Evolutionary conservation across 2,797 vertebrate genomes (phyloP).

Genomic region (Vespertilio murinus): DNA sequence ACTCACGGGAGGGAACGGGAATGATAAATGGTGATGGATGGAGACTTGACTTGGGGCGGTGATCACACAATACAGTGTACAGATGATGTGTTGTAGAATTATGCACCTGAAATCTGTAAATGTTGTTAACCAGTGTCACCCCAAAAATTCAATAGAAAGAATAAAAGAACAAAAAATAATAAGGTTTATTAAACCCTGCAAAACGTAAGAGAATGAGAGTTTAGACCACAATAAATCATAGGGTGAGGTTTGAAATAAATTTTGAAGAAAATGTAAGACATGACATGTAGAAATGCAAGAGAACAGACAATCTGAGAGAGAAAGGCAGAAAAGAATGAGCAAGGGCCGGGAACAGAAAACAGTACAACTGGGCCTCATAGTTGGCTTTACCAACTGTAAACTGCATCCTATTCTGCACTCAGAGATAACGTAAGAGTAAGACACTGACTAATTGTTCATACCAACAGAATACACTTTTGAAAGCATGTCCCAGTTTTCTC

Average conservation of each 20-base stretch:
- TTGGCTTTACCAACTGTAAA: background rate
- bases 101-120: background rate
- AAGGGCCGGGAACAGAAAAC: background rate
- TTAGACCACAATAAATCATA: slow-evolving; percentile 12
- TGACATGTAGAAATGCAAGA: background rate
- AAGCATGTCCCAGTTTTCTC: background rate
- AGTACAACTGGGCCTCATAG: background rate
- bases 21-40: background rate
- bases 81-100: background rate
- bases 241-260: background rate
- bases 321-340: background rate
- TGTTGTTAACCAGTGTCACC: background rate
- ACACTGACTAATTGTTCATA: background rate
- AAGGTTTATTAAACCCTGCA: background rate
- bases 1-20: background rate
- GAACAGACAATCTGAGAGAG: background rate
- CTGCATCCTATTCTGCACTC: background rate
- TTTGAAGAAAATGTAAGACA: background rate
- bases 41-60: background rate
- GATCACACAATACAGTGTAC: background rate
- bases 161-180: background rate
- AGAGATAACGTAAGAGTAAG: background rate
- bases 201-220: background rate
- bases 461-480: background rate
- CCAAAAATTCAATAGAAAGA: background rate